Evolutionary conservation across 2,113 vertebrate genomes (phyloP), one percentile per base, ranked within the genome.

Genomic region (Calidris pugnax): DNA sequence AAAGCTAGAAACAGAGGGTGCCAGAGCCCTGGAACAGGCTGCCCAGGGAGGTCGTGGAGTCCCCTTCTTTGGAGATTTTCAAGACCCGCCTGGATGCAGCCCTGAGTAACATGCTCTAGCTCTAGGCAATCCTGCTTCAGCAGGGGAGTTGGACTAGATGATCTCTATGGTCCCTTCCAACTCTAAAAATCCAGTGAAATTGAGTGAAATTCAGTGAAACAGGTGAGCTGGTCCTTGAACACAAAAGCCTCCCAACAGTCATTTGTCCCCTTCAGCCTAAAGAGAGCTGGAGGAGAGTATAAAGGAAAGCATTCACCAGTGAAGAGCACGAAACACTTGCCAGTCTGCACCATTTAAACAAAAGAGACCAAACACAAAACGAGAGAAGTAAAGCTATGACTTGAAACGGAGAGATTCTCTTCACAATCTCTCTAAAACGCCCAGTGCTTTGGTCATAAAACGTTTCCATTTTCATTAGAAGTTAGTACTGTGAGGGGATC

Each of bases 231-330:
- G 24, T 85, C 51, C 57, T 50, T 17, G 48, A 88, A 82, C 45
- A 91, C 80, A 92, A 95, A 89, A 95, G 77, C 71, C 45, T 89
- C 89, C 71, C n/a, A 55, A 18, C 43, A 91, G 84, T 43, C 77
- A 51, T 62, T 60, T 87, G 39, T 79, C 77, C 75, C 56, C 78
- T 93, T 67, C 85, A 93, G 90, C 72, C 75, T 88, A 86, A 95
- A 77, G 72, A 67, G 83, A 51, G 68, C 64, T 94, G 64, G 59
- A 60, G 73, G n/a, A 85, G 57, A 85, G 48, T 33, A 96, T 62
- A 96, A 97, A 95, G 57, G 75, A 89, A 72, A 82, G 64, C 83
- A 93, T 95, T 96, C 83, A 96, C 19, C 60, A 92, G 68, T 39
- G 69, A 85, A 91, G 74, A 87, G 63, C 78, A 79, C n/a, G 62